phyloP scores from a whole-genome alignment of 2,113 vertebrate species.

The Vulpes vulpes region DNA sequence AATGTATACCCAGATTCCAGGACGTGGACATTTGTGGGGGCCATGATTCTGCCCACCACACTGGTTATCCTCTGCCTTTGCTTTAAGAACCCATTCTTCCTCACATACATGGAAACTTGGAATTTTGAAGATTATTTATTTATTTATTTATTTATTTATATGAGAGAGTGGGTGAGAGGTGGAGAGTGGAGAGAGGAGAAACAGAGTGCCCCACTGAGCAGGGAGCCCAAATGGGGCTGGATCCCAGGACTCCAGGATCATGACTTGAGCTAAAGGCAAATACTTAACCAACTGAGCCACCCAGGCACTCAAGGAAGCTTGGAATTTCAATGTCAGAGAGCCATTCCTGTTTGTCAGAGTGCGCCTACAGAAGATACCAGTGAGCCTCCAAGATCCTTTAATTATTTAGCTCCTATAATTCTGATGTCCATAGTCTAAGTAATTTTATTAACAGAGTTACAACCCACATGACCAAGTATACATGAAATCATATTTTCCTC shows the following conservation, averaged over 20 bases:
- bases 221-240: neutral
- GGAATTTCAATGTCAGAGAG: neutral
- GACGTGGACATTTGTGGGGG: neutral
- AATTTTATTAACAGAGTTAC: neutral
- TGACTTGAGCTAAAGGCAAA: neutral
- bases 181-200: neutral
- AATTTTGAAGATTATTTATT: neutral
- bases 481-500: neutral
- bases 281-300: neutral
- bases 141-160: neutral
- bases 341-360: neutral
- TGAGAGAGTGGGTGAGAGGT: too few species aligned
- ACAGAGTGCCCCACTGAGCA: neutral
- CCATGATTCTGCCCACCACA: neutral
- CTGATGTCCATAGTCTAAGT: neutral
- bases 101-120: neutral
- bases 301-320: neutral
- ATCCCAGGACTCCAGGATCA: neutral
- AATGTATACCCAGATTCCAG: neutral
- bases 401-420: neutral
- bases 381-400: neutral
- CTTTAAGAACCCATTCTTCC: neutral
- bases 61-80: neutral
- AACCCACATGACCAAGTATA: neutral
- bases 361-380: neutral